Percentiles rank a stretch among this genome's conserved stretches.
These are phyloP conservation scores for Drosophila suzukii DNA, from an alignment of 1,140 invertebrate genomes.

Conservation along the genomic window DNA sequence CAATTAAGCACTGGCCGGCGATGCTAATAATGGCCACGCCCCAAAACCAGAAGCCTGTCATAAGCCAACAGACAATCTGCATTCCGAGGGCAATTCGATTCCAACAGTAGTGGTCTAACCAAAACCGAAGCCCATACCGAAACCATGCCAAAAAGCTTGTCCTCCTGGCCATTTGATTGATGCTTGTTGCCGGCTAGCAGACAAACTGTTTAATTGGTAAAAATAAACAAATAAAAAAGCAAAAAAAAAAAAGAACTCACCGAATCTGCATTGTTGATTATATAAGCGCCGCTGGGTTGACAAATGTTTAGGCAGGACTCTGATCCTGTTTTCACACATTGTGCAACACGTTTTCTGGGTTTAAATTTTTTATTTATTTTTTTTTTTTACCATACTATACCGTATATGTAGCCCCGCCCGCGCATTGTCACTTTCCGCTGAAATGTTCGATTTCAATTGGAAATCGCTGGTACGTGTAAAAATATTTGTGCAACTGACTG, in stretches of 20 bases:
- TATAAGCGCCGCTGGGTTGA: slow-evolving; percentile 72
- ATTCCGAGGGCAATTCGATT: slow-evolving; percentile 43
- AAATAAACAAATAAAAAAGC: slow-evolving; percentile 1
- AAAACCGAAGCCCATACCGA: neutral
- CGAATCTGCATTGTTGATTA: slow-evolving; percentile 61
- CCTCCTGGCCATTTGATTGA: slow-evolving; percentile 76
- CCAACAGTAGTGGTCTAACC: slow-evolving; percentile 15
- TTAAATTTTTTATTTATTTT: slow-evolving; percentile 6
- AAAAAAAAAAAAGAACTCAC: neutral
- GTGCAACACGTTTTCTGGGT: slow-evolving; percentile 64
- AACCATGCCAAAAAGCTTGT: slow-evolving; percentile 32
- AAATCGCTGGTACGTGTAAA: slow-evolving; percentile 76
- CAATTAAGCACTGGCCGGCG: slow-evolving; percentile 73
- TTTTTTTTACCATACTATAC: neutral
- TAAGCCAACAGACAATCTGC: slow-evolving; percentile 36
- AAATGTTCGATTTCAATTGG: slow-evolving; percentile 63
- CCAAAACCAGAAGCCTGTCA: slow-evolving; percentile 35
- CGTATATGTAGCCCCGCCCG: slow-evolving; percentile 50
- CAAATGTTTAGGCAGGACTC: slow-evolving; percentile 79
- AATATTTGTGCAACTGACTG: slow-evolving; percentile 81
- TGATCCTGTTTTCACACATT: slow-evolving; percentile 82
- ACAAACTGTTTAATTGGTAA: slow-evolving; percentile 78
- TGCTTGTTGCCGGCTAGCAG: slow-evolving; percentile 66
- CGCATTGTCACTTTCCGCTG: slow-evolving; percentile 66
- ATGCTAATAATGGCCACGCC: slow-evolving; percentile 73